A percentile compares a stretch with the other conserved stretches of the same genome.
Conservation (phyloP, 2,888 invertebrate species). For the Rhingia campestris region DNA sequence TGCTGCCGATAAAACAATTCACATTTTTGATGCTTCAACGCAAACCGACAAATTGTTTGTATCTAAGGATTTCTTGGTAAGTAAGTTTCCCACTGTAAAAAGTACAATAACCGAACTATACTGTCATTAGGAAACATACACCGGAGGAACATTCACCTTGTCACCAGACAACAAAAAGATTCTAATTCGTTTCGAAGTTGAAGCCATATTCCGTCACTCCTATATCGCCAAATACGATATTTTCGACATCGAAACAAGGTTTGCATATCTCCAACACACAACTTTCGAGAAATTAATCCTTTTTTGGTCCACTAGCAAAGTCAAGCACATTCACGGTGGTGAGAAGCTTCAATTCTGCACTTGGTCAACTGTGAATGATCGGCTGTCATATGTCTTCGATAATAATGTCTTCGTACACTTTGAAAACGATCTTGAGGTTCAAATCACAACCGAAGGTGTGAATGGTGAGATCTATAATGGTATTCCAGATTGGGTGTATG, state of each 20-base stretch:
- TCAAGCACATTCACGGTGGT: slow-evolving; percentile 81
- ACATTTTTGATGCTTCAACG: slow-evolving; percentile 83
- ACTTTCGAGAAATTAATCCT: background rate
- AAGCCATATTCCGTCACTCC: slow-evolving; percentile 86
- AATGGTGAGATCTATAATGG: slow-evolving; percentile 90
- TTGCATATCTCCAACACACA: slow-evolving; percentile 73
- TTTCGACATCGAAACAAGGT: slow-evolving; percentile 85
- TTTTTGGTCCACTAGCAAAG: slow-evolving; percentile 14
- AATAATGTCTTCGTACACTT: slow-evolving; percentile 86
- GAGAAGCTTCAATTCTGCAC: slow-evolving; percentile 85
- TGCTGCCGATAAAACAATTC: slow-evolving; percentile 78
- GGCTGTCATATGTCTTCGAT: slow-evolving; percentile 86
- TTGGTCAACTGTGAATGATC: slow-evolving; percentile 84
- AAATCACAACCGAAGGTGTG: slow-evolving; percentile 86
- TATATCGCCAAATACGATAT: slow-evolving; percentile 86
- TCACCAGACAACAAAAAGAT: slow-evolving; percentile 81
- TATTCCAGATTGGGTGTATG: slow-evolving; percentile 96
- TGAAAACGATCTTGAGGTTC: slow-evolving; percentile 79
- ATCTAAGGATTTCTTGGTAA: slow-evolving; percentile 78
- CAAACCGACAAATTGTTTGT: slow-evolving; percentile 76
- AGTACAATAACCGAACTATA: background rate
- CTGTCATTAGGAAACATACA: slow-evolving; percentile 78
- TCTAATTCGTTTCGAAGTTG: slow-evolving; percentile 79
- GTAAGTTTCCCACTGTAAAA: background rate
- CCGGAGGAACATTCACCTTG: slow-evolving; percentile 79